Evolutionary conservation across 37 sponge, comb jelly and placozoan species (phyloP), one percentile per base, ranked within the genome.

Genomic region (Lycopodina hypogea): DNA sequence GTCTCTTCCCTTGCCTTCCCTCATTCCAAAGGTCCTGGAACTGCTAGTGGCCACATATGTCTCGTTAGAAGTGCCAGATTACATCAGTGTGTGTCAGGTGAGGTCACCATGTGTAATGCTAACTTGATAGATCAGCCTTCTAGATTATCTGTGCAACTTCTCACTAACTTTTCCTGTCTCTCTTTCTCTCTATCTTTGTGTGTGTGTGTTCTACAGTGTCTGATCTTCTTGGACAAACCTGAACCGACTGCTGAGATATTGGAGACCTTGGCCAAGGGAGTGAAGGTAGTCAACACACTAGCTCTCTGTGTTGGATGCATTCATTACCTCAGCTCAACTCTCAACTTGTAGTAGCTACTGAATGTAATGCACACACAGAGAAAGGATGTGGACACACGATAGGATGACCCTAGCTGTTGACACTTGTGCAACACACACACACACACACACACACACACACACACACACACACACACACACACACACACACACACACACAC

Each of bases 11-110:
- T 6, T 28, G 60, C 60, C 28, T 4, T 23, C 28, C 28, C 60
- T 28, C 28, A 35, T 33, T 50, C 26, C 22, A 22, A 59, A 97
- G 91, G 98, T 94, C 38, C 80, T 97, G 67, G 58, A 75, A 48
- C 64, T 93, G 40, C 58, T 97, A 60, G 95, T 95, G 28, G 42
- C 74, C 32, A 62, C 87, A 21, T 95, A 95, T 75, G 56, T 75
- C 21, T 56, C 76, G 21, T 75, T 88, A 32, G 77, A 88, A 1
- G 55, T 30, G 0, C 93, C 93, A 55, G 95, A 97, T 78, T 95
- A 95, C 83, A 90, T 94, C 78, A 89, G 67, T 50, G 78, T 97
- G 53, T 87, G 93, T 62, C 95, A 94, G 91, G 92, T 91, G 32
- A 56, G 81, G 53, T 4, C 2, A 6, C 61, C 61, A 15, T 28